phyloP scores from a whole-genome alignment of 1,140 invertebrate genomes.

The Drosophila tristis region DNA sequence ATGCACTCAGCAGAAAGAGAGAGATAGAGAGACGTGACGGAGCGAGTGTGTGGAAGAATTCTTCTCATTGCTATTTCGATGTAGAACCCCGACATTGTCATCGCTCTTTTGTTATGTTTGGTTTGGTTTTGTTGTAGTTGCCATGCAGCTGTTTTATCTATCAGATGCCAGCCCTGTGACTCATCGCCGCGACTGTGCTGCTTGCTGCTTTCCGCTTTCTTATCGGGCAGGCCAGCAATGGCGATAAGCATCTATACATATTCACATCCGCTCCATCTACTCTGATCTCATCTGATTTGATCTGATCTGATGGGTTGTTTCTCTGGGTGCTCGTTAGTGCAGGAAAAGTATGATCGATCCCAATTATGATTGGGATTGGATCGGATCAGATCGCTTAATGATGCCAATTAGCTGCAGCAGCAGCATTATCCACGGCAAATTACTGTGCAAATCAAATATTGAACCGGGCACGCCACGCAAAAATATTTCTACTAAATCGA shows the following conservation, averaged over 20 bases:
- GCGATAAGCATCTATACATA: constrained; percentile 19
- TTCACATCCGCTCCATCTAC: too few species aligned
- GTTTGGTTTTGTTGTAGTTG: constrained; percentile 33
- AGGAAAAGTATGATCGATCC: constrained; percentile 17
- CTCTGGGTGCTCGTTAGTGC: constrained; percentile 15
- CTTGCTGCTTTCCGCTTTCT: constrained; percentile 29
- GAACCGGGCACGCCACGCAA: constrained; percentile 19
- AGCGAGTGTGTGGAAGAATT: constrained; percentile 49
- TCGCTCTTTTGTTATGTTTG: constrained; percentile 37
- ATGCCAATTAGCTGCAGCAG: constrained; percentile 22
- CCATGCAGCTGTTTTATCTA: constrained; percentile 77
- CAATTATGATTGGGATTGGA: constrained; percentile 35
- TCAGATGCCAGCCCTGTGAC: constrained; percentile 67
- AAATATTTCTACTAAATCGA: constrained; percentile 55
- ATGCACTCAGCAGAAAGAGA: constrained; percentile 27
- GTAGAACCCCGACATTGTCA: constrained; percentile 41
- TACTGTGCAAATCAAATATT: constrained; percentile 43
- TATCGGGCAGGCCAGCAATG: constrained; percentile 20
- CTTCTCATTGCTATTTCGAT: constrained; percentile 78
- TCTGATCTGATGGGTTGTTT: not conserved
- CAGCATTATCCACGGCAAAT: constrained; percentile 28
- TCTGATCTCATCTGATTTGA: constrained; percentile 24
- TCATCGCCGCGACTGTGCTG: constrained; percentile 31
- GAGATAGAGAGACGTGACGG: not conserved
- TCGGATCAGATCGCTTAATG: constrained; percentile 36